These are phyloP conservation scores for Neomorphus geoffroyi DNA, from an alignment of 2,797 vertebrate species.

Conservation along the genomic window DNA sequence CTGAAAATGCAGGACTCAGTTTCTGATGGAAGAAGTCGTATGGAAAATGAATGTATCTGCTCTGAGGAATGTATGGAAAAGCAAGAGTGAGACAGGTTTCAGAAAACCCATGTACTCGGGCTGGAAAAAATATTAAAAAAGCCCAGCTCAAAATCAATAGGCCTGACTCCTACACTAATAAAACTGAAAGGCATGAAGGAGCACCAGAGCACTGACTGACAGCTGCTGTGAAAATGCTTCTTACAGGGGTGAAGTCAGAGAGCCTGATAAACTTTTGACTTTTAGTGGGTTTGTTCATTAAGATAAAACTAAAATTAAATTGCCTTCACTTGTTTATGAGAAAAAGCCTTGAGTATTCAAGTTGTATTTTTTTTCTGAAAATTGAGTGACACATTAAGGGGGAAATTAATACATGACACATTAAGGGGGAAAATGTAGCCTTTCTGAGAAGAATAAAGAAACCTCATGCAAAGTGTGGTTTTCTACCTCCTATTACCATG, in stretches of 20 bases:
- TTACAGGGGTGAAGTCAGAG: neutral
- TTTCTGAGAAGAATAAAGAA: neutral
- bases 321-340: neutral
- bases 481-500: neutral
- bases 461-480: neutral
- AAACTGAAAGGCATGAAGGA: neutral
- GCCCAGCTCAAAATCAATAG: neutral
- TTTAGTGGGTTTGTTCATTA: neutral
- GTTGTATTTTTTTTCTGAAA: neutral
- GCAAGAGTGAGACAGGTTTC: neutral
- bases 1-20: neutral
- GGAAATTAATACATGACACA: neutral
- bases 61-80: neutral
- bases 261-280: neutral
- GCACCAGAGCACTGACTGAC: neutral
- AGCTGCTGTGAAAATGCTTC: neutral
- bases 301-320: slow-evolving; percentile 8
- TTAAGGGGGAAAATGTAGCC: neutral
- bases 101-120: neutral
- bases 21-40: neutral
- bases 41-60: neutral
- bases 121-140: neutral
- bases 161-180: neutral
- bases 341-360: neutral
- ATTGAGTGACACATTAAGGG: neutral